These are phyloP conservation scores for Gavialis gangeticus DNA, from an alignment of 2,113 vertebrate species.

Conservation along the genomic window DNA sequence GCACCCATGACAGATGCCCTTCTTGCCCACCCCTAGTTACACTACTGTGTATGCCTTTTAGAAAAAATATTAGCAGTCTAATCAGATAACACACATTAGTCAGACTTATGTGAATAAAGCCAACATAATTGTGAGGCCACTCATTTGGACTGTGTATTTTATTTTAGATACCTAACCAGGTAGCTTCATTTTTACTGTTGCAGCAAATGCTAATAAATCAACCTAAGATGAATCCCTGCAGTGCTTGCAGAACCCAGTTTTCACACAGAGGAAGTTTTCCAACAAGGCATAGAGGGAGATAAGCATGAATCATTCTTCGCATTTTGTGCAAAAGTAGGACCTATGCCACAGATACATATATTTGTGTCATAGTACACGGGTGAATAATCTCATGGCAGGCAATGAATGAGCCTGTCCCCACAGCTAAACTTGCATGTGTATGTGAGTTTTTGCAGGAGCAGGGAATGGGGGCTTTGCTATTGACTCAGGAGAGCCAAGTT, in stretches of 20 bases:
- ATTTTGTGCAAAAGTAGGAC: background rate
- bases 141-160: background rate
- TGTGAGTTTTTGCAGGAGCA: background rate
- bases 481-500: background rate
- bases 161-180: background rate
- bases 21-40: too few species aligned
- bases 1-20: too few species aligned
- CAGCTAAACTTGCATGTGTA: background rate
- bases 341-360: background rate
- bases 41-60: background rate
- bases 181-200: background rate
- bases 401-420: background rate
- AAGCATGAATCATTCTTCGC: background rate
- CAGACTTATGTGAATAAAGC: background rate
- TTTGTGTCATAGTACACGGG: background rate
- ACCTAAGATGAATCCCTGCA: background rate
- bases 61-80: background rate
- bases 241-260: background rate
- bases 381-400: fast-evolving
- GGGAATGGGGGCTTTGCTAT: background rate
- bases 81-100: background rate
- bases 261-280: background rate
- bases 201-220: background rate
- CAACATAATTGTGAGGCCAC: background rate
- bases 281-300: background rate